These are phyloP conservation scores for Dermatemys mawii DNA, from an alignment of 2,113 vertebrate genomes.

Conservation along the genomic window DNA sequence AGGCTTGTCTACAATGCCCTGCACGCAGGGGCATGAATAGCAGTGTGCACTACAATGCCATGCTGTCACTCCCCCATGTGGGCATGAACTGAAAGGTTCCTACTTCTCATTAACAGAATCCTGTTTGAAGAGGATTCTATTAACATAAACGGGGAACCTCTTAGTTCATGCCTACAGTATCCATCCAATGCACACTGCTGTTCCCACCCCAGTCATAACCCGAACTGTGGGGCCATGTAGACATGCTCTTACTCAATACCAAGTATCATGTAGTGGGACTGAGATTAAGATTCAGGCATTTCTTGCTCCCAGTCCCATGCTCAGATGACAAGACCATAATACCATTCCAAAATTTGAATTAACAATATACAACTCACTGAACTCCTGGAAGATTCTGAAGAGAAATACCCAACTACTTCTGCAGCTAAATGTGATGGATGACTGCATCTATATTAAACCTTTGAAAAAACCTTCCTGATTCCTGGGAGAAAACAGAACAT, in stretches of 20 bases:
- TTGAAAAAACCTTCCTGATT: constrained; percentile 9
- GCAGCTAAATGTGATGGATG: constrained; percentile 5
- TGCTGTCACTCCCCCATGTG: neutral
- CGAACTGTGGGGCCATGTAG: neutral
- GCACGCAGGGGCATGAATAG: neutral
- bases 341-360: neutral
- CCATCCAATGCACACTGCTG: neutral
- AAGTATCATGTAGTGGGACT: neutral
- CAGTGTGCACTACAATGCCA: neutral
- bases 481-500: neutral
- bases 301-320: neutral
- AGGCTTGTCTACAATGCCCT: neutral
- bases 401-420: constrained; percentile 18
- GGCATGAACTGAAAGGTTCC: neutral
- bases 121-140: neutral
- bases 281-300: neutral
- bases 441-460: neutral
- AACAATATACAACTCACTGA: neutral
- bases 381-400: neutral
- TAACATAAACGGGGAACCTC: neutral
- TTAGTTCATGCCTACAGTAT: neutral
- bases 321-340: neutral
- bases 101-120: neutral
- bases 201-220: neutral
- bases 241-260: neutral